Percentiles rank a stretch among this genome's conserved stretches.
Conservation (phyloP, 2,888 invertebrate genomes). For the Ditula angustiorana region DNA sequence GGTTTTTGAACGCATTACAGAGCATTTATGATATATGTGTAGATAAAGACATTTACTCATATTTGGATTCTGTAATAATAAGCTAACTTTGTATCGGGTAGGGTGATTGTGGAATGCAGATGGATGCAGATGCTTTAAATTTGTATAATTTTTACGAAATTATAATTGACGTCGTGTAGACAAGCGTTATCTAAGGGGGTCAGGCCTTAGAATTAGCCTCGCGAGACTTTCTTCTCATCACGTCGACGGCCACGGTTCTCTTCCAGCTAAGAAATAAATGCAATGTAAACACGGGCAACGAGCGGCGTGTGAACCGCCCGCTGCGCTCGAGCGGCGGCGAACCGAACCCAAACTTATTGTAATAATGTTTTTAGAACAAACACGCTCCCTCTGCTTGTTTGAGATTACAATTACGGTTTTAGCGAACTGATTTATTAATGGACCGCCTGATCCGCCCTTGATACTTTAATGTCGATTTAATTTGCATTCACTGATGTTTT, state of each 20-base stretch:
- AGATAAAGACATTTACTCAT: too few species aligned
- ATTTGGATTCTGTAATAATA: too few species aligned
- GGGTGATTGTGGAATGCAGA: too few species aligned
- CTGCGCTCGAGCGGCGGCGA: conserved; percentile 58
- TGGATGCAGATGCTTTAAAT: too few species aligned
- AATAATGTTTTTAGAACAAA: conserved; percentile 85
- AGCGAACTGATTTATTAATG: conserved; percentile 86
- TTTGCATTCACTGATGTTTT: conserved; percentile 66
- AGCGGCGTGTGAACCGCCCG: conserved; percentile 46
- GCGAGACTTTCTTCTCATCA: background rate
- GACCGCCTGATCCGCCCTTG: conserved; percentile 83
- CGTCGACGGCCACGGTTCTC: background rate
- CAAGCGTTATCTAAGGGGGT: background rate
- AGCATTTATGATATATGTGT: too few species aligned
- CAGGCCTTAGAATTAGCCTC: background rate
- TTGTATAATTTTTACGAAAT: too few species aligned
- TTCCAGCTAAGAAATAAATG: conserved; percentile 45
- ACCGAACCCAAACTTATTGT: conserved; percentile 81
- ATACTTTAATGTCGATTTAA: conserved; percentile 84
- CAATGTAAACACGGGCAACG: conserved; percentile 55
- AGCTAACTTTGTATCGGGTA: too few species aligned
- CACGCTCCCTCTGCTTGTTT: conserved; percentile 81
- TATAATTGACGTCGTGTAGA: too few species aligned
- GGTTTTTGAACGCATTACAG: too few species aligned
- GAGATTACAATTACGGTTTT: conserved; percentile 86